Conservation (phyloP, 2,888 invertebrate species). For the Pachycephus smyrnensis region DNA sequence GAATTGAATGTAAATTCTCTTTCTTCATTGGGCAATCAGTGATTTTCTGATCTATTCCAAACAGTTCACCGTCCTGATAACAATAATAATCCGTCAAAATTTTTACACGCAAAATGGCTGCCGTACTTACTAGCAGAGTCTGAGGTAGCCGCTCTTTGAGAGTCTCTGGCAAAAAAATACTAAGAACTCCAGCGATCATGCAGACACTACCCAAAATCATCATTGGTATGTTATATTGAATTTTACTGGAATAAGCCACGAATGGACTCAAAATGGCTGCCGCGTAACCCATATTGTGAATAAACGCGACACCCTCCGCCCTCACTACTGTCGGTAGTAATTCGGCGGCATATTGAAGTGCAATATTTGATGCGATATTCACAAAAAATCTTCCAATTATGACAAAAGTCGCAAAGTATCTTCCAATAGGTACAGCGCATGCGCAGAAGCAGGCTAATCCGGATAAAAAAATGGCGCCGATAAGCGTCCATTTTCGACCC, state of each 20-base stretch:
- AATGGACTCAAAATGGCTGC: conserved; percentile 84
- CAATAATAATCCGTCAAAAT: not conserved
- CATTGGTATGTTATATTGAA: conserved; percentile 78
- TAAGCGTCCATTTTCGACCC: conserved; percentile 85
- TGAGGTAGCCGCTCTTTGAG: conserved; percentile 85
- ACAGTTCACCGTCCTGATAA: conserved; percentile 80
- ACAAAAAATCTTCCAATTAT: conserved; percentile 84
- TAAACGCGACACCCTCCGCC: conserved; percentile 86
- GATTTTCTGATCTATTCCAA: conserved; percentile 81
- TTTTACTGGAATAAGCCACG: conserved; percentile 80
- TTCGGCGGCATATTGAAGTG: conserved; percentile 87
- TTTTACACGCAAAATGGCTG: not conserved
- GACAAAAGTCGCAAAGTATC: conserved; percentile 78
- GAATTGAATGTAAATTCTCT: conserved; percentile 36
- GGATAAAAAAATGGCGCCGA: conserved; percentile 80
- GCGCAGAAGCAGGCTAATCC: conserved; percentile 82
- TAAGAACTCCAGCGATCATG: conserved; percentile 77
- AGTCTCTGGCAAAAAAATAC: conserved; percentile 84
- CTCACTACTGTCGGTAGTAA: conserved; percentile 85
- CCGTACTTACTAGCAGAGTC: conserved; percentile 69
- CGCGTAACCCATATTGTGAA: conserved; percentile 88
- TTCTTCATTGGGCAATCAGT: conserved; percentile 80
- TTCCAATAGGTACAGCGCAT: conserved; percentile 77
- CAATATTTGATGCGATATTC: conserved; percentile 88
- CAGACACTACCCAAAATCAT: conserved; percentile 80